Percentiles rank a stretch among this genome's conserved stretches.
Conservation (phyloP, 2,113 vertebrate genomes). For the Pandion haliaetus region DNA sequence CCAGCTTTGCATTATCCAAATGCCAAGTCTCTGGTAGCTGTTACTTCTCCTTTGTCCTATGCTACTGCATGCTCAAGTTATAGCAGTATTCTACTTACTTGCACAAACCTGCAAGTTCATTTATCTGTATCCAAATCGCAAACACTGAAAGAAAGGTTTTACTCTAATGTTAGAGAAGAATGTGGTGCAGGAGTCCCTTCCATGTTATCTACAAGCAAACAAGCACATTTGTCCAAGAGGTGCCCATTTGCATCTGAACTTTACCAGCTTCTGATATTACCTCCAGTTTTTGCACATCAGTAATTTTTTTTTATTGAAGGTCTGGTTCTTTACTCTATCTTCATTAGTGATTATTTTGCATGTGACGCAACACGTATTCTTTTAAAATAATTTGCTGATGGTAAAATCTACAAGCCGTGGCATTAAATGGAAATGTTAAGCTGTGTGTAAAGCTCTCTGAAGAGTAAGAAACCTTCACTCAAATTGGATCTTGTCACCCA, state of each 20-base stretch:
- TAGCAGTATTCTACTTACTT: background rate
- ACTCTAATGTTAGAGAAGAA: background rate
- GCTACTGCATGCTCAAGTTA: background rate
- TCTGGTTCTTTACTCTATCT: background rate
- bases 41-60: background rate
- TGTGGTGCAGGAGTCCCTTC: background rate
- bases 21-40: background rate
- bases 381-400: background rate
- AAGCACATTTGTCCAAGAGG: background rate
- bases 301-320: background rate
- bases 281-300: background rate
- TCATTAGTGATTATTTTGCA: background rate
- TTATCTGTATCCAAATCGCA: background rate
- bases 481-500: background rate
- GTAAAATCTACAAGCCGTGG: background rate
- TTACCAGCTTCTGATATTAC: background rate
- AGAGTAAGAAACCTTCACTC: background rate
- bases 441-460: background rate
- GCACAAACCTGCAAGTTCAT: background rate
- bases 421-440: background rate
- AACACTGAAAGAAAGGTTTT: background rate
- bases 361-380: background rate
- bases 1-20: background rate
- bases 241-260: background rate
- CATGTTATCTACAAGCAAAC: background rate